Conservation (phyloP, 2,797 vertebrate genomes). For the Crypturellus tataupa region DNA sequence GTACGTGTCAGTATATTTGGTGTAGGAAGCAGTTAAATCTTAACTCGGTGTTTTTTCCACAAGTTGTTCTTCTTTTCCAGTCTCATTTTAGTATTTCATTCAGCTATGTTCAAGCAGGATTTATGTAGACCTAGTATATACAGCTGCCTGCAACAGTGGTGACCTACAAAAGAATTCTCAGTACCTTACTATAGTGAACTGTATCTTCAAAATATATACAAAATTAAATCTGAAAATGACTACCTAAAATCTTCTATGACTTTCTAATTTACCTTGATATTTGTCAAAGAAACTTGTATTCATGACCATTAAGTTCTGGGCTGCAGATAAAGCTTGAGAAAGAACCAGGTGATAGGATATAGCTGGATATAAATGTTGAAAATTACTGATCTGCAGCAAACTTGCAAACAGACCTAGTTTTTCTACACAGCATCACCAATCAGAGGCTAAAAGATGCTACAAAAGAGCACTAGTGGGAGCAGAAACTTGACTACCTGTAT, state of each 20-base stretch:
- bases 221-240: constrained; percentile 5
- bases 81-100: neutral
- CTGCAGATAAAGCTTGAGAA: neutral
- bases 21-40: neutral
- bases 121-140: neutral
- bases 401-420: neutral
- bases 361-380: neutral
- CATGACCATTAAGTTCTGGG: neutral
- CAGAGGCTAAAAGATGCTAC: neutral
- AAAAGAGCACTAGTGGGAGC: neutral
- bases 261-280: neutral
- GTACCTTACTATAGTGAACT: neutral
- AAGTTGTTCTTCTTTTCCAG: neutral
- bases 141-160: constrained; percentile 7
- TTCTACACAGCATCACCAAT: neutral
- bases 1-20: neutral
- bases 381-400: neutral
- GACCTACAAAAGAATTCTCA: constrained; percentile 11
- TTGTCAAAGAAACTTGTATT: constrained; percentile 7
- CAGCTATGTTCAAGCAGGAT: neutral
- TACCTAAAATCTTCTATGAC: neutral
- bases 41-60: neutral
- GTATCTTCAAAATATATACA: neutral
- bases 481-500: neutral
- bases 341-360: neutral